Conservation (phyloP, 2,888 invertebrate species). For the Parnassius mnemosyne region DNA sequence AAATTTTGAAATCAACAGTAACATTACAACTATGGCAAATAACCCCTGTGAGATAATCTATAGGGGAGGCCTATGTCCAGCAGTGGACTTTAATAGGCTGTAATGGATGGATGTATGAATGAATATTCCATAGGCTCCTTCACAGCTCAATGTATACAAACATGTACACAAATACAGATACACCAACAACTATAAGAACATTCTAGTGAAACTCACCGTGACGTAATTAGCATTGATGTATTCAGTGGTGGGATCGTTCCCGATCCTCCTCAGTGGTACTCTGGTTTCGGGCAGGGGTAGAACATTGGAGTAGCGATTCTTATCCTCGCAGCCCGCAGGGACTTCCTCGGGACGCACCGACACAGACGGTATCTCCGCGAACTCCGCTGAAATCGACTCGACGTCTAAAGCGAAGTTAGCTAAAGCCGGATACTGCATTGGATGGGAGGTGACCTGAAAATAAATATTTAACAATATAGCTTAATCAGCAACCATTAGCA, state of each 20-base stretch:
- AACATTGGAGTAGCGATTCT: slow-evolving; percentile 96
- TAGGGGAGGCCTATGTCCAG: too few relatives aligned
- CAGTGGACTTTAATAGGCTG: too few relatives aligned
- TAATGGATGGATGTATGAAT: too few relatives aligned
- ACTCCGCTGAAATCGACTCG: slow-evolving; percentile 89
- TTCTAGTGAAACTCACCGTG: slow-evolving; percentile 81
- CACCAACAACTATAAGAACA: too few relatives aligned
- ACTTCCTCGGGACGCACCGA: slow-evolving; percentile 90
- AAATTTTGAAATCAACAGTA: too few relatives aligned
- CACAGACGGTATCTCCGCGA: slow-evolving; percentile 89
- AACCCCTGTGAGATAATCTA: too few relatives aligned
- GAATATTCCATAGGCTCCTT: too few relatives aligned
- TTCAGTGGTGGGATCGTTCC: slow-evolving; percentile 88
- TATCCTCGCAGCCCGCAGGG: slow-evolving; percentile 92
- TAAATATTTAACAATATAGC: not conserved
- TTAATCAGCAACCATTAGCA: too few relatives aligned
- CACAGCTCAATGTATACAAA: too few relatives aligned
- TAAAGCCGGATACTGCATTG: slow-evolving; percentile 88
- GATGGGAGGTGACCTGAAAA: slow-evolving; percentile 83
- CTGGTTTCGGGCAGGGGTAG: slow-evolving; percentile 95
- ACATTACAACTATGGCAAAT: too few relatives aligned
- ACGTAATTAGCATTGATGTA: slow-evolving; percentile 97
- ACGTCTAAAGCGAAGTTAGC: slow-evolving; percentile 86
- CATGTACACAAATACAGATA: slow-evolving; percentile 11
- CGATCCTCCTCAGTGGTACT: slow-evolving; percentile 86